Evolutionary conservation across 1,140 invertebrate genomes (phyloP).

Genomic region (Plodia interpunctella): DNA sequence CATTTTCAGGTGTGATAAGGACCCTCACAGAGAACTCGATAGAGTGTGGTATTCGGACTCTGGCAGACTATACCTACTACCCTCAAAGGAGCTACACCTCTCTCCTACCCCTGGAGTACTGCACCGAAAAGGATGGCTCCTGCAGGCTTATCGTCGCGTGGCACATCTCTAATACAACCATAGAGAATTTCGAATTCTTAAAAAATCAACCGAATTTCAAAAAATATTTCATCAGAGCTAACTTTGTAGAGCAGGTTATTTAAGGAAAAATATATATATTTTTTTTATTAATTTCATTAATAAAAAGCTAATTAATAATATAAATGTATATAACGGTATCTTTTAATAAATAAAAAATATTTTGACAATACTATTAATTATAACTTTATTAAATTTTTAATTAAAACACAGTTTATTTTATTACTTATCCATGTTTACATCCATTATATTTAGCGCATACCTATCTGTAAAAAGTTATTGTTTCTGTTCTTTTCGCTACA

Average conservation of each 20-base stretch:
- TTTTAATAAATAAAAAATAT: too few relatives aligned
- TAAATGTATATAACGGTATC: too few relatives aligned
- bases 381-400: too few relatives aligned
- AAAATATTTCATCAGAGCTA: conserved; percentile 49
- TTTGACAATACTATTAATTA: too few relatives aligned
- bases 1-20: conserved; percentile 42
- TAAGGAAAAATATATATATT: conserved; percentile 10
- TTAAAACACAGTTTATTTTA: too few relatives aligned
- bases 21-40: conserved; percentile 42
- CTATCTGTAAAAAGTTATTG: too few relatives aligned
- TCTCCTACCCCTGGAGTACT: conserved; percentile 51
- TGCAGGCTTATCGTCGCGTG: conserved; percentile 56
- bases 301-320: too few relatives aligned
- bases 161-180: conserved; percentile 55
- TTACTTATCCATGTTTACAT: too few relatives aligned
- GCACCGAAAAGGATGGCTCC: conserved; percentile 38
- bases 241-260: conserved; percentile 23
- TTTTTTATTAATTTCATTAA: too few relatives aligned
- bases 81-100: conserved; percentile 29
- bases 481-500: too few relatives aligned
- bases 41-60: conserved; percentile 47
- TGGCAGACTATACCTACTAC: conserved; percentile 61
- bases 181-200: conserved; percentile 60
- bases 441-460: too few relatives aligned
- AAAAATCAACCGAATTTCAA: conserved; percentile 49